A percentile compares a stretch with the other conserved stretches of the same genome.
These are phyloP conservation scores for Amblyraja radiata DNA, from an alignment of 2,797 vertebrate genomes.

Conservation along the genomic window DNA sequence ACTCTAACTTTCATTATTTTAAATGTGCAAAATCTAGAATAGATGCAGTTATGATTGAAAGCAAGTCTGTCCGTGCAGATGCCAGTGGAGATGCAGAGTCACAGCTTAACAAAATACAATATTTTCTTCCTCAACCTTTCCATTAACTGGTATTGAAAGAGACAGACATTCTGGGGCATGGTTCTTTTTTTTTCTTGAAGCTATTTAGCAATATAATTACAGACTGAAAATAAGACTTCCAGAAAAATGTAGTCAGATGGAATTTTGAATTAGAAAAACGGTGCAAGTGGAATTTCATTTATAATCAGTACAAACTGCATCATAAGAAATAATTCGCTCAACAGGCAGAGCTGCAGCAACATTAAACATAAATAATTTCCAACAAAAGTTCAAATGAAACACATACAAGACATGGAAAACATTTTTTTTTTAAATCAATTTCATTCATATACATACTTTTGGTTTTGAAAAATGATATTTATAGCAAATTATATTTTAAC, in stretches of 20 bases:
- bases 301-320: neutral
- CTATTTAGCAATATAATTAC: neutral
- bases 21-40: conserved; percentile 1
- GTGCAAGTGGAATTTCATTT: neutral
- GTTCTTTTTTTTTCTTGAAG: neutral
- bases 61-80: neutral
- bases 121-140: neutral
- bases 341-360: neutral
- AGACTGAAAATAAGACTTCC: neutral
- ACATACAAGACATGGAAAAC: neutral
- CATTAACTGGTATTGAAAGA: neutral
- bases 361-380: neutral
- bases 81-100: neutral
- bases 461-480: neutral
- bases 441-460: neutral
- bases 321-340: neutral
- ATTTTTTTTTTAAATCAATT: neutral
- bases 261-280: neutral
- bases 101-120: neutral
- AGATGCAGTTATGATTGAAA: neutral
- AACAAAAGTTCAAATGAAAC: neutral
- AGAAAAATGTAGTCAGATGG: neutral
- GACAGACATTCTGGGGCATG: neutral
- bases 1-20: neutral
- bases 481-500: neutral